These are phyloP conservation scores for Colletes latitarsis DNA, from an alignment of 1,140 invertebrate species.

Conservation along the genomic window DNA sequence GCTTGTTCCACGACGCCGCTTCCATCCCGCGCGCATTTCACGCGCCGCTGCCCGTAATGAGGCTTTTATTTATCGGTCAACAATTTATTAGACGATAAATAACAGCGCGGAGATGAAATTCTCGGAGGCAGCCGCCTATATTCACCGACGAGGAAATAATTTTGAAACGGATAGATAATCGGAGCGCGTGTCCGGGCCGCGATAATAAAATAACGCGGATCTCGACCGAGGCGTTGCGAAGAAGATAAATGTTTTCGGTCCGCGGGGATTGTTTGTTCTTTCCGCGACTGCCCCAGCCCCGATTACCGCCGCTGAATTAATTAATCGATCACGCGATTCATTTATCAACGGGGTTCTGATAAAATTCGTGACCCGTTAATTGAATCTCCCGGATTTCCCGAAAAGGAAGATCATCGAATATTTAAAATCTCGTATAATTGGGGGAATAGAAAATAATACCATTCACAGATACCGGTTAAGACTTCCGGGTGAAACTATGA, in stretches of 20 bases:
- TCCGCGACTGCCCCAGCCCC: not conserved
- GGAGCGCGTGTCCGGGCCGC: not conserved
- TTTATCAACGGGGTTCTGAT: not conserved
- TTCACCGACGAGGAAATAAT: not conserved
- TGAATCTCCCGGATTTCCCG: not conserved
- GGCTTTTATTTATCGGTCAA: conserved; percentile 58
- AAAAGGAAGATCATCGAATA: no score
- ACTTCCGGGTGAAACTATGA: no score
- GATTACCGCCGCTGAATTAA: conserved; percentile 6
- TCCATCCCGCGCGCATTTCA: conserved; percentile 35
- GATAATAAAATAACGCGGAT: no score
- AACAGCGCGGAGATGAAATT: conserved; percentile 32
- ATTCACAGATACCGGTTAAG: no score
- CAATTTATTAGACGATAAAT: conserved; percentile 62
- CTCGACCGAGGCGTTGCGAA: no score
- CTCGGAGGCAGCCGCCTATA: not conserved
- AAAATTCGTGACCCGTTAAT: not conserved
- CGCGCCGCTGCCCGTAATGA: conserved; percentile 49
- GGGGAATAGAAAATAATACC: no score
- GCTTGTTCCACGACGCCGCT: conserved; percentile 33
- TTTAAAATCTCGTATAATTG: no score
- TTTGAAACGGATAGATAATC: not conserved
- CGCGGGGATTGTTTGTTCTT: conserved; percentile 6
- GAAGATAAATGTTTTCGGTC: not conserved
- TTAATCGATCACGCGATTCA: not conserved